Evolutionary conservation across 37 sponge, comb jelly and placozoan genomes (phyloP).

Genomic region (Aplysina aerophoba): DNA sequence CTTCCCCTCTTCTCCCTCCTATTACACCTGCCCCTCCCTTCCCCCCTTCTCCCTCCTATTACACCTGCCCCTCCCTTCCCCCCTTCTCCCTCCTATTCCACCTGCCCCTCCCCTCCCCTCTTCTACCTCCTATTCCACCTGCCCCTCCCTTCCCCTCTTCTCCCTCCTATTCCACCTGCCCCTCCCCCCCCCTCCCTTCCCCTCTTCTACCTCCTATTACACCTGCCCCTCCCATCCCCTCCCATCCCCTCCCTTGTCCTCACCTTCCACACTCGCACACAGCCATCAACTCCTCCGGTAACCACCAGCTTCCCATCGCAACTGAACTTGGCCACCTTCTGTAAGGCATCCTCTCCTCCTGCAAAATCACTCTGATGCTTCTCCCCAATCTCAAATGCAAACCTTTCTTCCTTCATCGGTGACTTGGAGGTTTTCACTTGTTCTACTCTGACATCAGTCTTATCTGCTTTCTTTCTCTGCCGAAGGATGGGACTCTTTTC

Average conservation of each 20-base stretch:
- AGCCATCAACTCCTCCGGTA: conserved; percentile 72
- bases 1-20: too few relatives aligned
- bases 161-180: too few relatives aligned
- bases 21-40: too few relatives aligned
- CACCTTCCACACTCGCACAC: conserved; percentile 78
- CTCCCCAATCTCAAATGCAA: neutral
- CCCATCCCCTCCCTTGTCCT: neutral
- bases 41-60: too few relatives aligned
- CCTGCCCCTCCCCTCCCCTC: too few relatives aligned
- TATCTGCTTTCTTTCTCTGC: neutral
- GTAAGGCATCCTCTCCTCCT: conserved; percentile 31
- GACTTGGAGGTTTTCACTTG: neutral
- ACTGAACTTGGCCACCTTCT: conserved; percentile 65
- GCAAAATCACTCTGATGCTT: conserved; percentile 50
- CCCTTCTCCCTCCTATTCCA: too few relatives aligned
- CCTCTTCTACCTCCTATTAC: neutral
- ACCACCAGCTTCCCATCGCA: conserved; percentile 51
- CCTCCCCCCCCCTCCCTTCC: too few relatives aligned
- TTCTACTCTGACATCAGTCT: neutral
- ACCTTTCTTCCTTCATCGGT: neutral
- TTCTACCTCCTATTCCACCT: too few relatives aligned
- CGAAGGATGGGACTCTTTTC: neutral
- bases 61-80: too few relatives aligned
- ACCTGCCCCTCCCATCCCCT: neutral
- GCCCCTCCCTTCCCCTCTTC: too few relatives aligned